A percentile compares a stretch with the other conserved stretches of the same genome.
Conservation (phyloP, 2,888 invertebrate genomes). For the Cataglyphis altisquamis region DNA sequence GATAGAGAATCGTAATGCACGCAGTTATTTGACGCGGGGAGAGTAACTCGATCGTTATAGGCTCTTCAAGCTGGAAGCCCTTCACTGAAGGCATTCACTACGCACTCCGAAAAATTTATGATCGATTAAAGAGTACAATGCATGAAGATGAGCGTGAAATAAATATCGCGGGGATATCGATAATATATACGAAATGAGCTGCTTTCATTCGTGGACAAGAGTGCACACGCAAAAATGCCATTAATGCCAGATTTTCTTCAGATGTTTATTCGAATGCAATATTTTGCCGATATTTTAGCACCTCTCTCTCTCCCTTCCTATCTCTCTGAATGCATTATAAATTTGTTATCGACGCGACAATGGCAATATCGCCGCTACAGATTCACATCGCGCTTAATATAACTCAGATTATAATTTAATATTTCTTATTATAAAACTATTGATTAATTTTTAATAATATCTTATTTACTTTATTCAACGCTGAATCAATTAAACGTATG, state of each 20-base stretch:
- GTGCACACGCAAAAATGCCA: background rate
- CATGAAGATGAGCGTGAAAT: background rate
- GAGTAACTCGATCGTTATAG: conserved; percentile 34
- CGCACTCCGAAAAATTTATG: conserved; percentile 43
- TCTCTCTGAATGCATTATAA: background rate
- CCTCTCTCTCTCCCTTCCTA: background rate
- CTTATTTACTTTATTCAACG: background rate
- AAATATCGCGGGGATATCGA: background rate
- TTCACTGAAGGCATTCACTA: conserved; percentile 21
- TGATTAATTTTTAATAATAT: background rate
- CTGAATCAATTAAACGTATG: background rate
- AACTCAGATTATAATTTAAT: conserved; percentile 1
- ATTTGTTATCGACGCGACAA: conserved; percentile 1
- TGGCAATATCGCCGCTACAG: background rate
- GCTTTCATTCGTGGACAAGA: background rate
- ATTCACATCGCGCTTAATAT: conserved; percentile 15
- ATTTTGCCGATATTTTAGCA: conserved; percentile 11
- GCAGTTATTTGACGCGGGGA: background rate
- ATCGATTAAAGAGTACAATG: conserved; percentile 31
- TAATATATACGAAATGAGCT: background rate
- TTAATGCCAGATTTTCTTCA: conserved; percentile 6
- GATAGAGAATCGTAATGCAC: background rate
- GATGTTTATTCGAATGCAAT: conserved; percentile 28
- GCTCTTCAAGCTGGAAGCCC: conserved; percentile 8
- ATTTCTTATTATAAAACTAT: conserved; percentile 27